Evolutionary conservation across 2,888 invertebrate genomes (phyloP), one percentile per base, ranked within the genome.

Genomic region (Pogonocherus hispidulus): DNA sequence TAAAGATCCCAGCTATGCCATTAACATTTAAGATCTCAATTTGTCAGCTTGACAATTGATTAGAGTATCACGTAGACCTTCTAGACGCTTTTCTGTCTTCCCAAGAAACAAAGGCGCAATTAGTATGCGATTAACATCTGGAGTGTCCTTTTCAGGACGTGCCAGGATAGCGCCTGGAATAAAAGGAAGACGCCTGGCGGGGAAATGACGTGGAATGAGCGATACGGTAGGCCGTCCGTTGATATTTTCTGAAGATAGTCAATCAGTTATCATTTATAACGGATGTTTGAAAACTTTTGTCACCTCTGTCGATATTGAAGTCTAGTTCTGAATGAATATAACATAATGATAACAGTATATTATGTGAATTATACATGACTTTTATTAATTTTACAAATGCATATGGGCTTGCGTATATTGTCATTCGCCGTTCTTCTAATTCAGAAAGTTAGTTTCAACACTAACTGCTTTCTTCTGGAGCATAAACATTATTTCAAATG

Each of bases 141-240:
- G 71, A 70, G 70, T 68, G 70, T 70, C 67, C 70, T 71, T 69
- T 71, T 69, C 44, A 32, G 32, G 9, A 32, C 66, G 69, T 62
- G 59, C 68, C 72, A 69, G 73, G 71, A 72, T 75, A 65, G 71
- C 74, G 72, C 74, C 67, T 70, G 52, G 27, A 62, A 66, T 72
- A 67, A 72, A 75, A 72, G 73, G 71, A 73, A 74, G 73, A 70
- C 69, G 73, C 74, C 76, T 76, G 72, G 60, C 71, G 63, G 69
- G 76, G 76, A 79, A 80, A 80, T 80, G 79, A 75, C 63, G 74
- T 72, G 80, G 80, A 80, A 81, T 77, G 69, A 57, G 75, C 75
- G 80, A 81, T 79, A 80, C 76, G 75, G 70, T 9, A 11, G 32
- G 9, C 1, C 32, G n/a, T n/a, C n/a, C n/a, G n/a, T 1, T 32